Evolutionary conservation across 2,797 vertebrate species (phyloP), one percentile per base, ranked within the genome.

Genomic region (Sebastes nivosus): DNA sequence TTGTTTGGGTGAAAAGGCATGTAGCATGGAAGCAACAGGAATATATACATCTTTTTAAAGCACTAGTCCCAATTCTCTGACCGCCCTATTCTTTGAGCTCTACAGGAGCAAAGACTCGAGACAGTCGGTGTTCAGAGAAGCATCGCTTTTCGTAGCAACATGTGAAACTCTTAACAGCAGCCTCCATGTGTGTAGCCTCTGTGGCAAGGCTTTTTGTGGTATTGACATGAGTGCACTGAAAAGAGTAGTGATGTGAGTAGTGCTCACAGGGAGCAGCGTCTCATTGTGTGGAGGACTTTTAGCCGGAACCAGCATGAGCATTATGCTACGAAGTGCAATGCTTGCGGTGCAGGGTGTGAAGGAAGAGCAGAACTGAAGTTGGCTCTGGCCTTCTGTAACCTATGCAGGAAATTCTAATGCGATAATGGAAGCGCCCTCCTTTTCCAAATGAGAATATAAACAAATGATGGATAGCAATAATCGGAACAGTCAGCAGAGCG

Each of bases 391-490:
- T 90, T 72, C 67, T 68, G 73, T 78, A 86, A 83, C 89, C 78
- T 91, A 72, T 79, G 38, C 77, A 80, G 84, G 77, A 91, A 89
- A 93, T 92, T 83, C 84, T 88, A 89, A 90, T 80, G 88, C 87
- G 84, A 73, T 90, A 90, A 92, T 80, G 75, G 81, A 83, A 87
- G 73, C 14, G 18, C 50, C 87, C 73, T 83, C 79, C 72, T 88
- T 85, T 84, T 68, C 72, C 81, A 89, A 95, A 94, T 82, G 84
- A 91, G 86, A 89, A 89, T 89, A 91, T 91, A 92, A 95, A 94
- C 91, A 93, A 93, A 93, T 95, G 93, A 95, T 94, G 93, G 93
- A 94, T 93, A 80, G 82, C 68, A 87, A 93, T 94, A 93, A 94
- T 95, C 89, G 92, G 84, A 91, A 87, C 72, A 85, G 86, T 82